Percentiles rank a stretch among this genome's conserved stretches.
Conservation (phyloP, 2,888 invertebrate species). For the Himalopsyche anomala region DNA sequence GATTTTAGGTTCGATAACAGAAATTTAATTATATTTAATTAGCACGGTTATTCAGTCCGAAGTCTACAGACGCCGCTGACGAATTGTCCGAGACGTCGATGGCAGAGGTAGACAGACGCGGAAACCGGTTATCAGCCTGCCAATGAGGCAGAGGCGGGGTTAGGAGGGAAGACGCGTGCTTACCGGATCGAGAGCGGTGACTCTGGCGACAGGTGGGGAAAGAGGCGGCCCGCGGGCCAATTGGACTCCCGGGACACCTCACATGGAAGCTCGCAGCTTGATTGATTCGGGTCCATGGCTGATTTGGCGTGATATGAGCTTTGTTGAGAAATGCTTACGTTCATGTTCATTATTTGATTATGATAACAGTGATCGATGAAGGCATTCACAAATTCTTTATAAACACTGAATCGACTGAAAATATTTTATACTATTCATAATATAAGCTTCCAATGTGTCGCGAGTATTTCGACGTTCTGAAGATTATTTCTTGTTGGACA, state of each 20-base stretch:
- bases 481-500: no score
- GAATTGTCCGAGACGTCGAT: constrained; percentile 6
- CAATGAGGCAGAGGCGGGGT: not conserved
- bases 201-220: constrained; percentile 37
- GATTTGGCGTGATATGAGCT: not conserved
- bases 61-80: not conserved
- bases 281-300: not conserved
- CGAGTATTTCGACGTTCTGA: no score
- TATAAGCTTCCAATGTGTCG: no score
- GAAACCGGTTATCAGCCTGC: constrained; percentile 39
- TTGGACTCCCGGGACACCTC: constrained; percentile 22
- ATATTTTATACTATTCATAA: no score
- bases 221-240: constrained; percentile 31
- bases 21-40: no score
- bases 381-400: no score
- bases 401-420: no score
- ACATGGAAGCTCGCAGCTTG: constrained; percentile 18
- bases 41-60: no score
- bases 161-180: constrained; percentile 20
- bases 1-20: no score
- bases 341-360: no score
- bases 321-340: not conserved
- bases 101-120: constrained; percentile 33
- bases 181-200: constrained; percentile 43
- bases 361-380: no score